A percentile compares a stretch with the other conserved stretches of the same genome.
These are phyloP conservation scores for Vombatus ursinus DNA, from an alignment of 2,113 vertebrate genomes.

Conservation along the genomic window DNA sequence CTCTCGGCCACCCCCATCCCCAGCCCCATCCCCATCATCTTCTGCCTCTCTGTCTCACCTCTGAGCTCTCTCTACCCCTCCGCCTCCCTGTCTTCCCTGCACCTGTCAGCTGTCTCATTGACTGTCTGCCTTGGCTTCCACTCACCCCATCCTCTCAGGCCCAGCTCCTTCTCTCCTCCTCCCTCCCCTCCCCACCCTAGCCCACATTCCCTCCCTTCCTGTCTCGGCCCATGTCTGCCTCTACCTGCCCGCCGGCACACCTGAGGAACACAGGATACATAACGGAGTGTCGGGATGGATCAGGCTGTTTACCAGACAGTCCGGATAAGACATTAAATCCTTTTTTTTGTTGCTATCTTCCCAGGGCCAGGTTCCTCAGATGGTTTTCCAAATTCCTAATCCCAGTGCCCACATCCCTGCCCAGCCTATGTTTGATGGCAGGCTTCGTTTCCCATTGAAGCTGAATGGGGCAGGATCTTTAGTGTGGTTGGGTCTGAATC, in stretches of 20 bases:
- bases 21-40: neutral
- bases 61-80: neutral
- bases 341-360: constrained; percentile 75
- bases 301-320: constrained; percentile 77
- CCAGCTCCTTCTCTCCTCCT: constrained; percentile 1
- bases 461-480: constrained; percentile 44
- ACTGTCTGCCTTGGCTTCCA: constrained; percentile 66
- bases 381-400: constrained; percentile 82
- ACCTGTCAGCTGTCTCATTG: constrained; percentile 73
- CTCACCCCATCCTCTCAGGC: constrained; percentile 65
- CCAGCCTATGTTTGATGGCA: constrained; percentile 73
- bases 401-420: constrained; percentile 78
- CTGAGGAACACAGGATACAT: constrained; percentile 72
- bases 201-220: constrained; percentile 67
- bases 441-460: constrained; percentile 69
- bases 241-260: constrained; percentile 73
- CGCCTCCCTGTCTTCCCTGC: constrained; percentile 26
- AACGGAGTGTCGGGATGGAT: constrained; percentile 54
- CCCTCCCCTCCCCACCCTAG: constrained; percentile 1
- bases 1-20: neutral
- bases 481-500: constrained; percentile 47
- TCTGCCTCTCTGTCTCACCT: constrained; percentile 21
- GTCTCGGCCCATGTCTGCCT: constrained; percentile 71
- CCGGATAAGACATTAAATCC: constrained; percentile 78
- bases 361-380: constrained; percentile 81